Evolutionary conservation across 2,113 vertebrate genomes (phyloP), one percentile per base, ranked within the genome.

Genomic region (Lophochroa leadbeateri): DNA sequence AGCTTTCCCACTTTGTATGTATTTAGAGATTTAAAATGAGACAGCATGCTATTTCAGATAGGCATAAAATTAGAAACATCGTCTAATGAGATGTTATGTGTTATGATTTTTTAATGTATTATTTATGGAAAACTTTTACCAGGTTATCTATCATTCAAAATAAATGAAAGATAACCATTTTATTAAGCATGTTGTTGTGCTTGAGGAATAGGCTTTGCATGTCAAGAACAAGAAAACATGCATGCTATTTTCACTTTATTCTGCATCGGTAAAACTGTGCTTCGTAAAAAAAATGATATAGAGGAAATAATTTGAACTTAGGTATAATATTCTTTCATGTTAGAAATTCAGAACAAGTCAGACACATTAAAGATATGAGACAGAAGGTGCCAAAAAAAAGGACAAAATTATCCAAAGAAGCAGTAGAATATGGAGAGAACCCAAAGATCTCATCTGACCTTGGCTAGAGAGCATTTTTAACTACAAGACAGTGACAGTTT

Each of bases 61-160:
- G 53, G 20, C 24, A 82, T 82, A 92, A 91, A 90, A 94, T 94
- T 94, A 96, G 93, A 94, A 92, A 17, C 43, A 86, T 69, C 25
- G 74, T 35, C 70, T 88, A 94, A 96, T 95, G 41, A 88, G 64
- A 86, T 80, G 52, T 60, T 95, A 88, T 93, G 65, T 93, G 76
- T 81, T 95, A 79, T 55, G 89, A 94, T 86, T 91, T 87, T 96
- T 94, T 87, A 94, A 96, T 91, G 37, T 69, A 85, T 96, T 95
- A 94, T 89, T 87, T 96, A 91, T 86, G 23, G 53, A 87, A 92
- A 94, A 93, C 58, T 80, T 96, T 79, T 79, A 79, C 65, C 18
- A 82, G 49, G 46, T 89, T 95, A 94, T 84, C 57, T 86, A 94
- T 89, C 91, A 91, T 23, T 96, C 86, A 94, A 86, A 94, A 84